A percentile compares a stretch with the other conserved stretches of the same genome.
phyloP scores from a whole-genome alignment of 2,113 vertebrate genomes.

The Falco punctatus region DNA sequence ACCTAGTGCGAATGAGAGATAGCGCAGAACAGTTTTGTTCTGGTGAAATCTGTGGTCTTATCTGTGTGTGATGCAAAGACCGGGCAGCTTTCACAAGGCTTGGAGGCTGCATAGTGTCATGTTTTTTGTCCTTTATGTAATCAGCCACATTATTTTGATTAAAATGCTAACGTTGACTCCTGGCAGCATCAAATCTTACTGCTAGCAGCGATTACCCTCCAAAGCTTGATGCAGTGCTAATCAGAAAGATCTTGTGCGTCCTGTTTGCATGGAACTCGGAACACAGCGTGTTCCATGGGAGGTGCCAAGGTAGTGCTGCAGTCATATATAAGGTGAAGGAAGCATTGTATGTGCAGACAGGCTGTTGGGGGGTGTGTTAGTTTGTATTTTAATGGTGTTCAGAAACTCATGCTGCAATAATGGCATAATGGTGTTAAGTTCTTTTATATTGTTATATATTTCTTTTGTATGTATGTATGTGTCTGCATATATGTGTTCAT shows the following conservation, averaged over 20 bases:
- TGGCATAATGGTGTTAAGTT: background rate
- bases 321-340: background rate
- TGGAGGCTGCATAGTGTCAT: background rate
- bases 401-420: background rate
- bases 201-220: background rate
- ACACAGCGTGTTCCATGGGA: background rate
- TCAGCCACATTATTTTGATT: background rate
- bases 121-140: slow-evolving; percentile 14
- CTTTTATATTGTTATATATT: background rate
- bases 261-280: background rate
- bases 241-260: background rate
- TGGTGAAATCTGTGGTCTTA: slow-evolving; percentile 1
- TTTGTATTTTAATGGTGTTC: background rate
- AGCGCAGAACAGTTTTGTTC: background rate
- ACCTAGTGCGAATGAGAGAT: background rate
- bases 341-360: background rate
- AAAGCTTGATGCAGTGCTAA: background rate
- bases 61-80: background rate
- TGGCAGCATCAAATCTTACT: background rate
- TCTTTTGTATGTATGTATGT: background rate
- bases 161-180: background rate
- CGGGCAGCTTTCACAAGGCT: background rate
- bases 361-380: background rate
- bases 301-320: background rate
- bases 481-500: accelerated